These are phyloP conservation scores for Solen grandis DNA, from an alignment of 1,140 invertebrate species.

Conservation along the genomic window DNA sequence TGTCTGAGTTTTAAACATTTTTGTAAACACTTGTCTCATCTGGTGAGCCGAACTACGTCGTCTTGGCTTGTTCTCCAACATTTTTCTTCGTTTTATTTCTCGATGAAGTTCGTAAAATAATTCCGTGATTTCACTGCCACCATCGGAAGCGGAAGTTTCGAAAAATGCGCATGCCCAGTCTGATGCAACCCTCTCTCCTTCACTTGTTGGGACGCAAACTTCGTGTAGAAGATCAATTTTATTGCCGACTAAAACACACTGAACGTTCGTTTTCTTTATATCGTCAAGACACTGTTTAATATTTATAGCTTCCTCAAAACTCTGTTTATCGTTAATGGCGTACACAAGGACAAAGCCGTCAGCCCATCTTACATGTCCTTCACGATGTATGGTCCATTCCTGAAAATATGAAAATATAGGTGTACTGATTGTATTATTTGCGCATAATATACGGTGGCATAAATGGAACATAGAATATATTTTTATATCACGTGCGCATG, in stretches of 20 bases:
- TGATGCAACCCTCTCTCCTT: conserved; percentile 88
- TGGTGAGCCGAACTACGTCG: conserved; percentile 79
- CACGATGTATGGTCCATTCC: conserved; percentile 83
- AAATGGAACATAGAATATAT: no score
- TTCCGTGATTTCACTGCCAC: conserved; percentile 83
- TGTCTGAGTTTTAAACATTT: conserved; percentile 75
- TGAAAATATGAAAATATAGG: no score
- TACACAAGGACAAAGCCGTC: conserved; percentile 95
- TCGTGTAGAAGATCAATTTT: conserved; percentile 96
- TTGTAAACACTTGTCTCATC: conserved; percentile 75
- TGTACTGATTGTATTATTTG: no score
- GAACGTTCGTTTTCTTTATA: conserved; percentile 83
- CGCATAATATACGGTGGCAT: no score
- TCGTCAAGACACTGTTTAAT: conserved; percentile 84
- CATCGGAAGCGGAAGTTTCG: conserved; percentile 91
- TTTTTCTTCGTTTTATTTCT: conserved; percentile 77
- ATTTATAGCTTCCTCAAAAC: conserved; percentile 90
- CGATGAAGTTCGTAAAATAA: conserved; percentile 78
- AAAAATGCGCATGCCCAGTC: conserved; percentile 90
- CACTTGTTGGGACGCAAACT: conserved; percentile 91
- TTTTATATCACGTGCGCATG: no score
- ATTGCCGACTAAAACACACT: conserved; percentile 90
- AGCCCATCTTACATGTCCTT: conserved; percentile 92
- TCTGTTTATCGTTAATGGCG: conserved; percentile 93
- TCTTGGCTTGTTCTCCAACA: conserved; percentile 74